These are phyloP conservation scores for Thamnophis elegans DNA, from an alignment of 2,797 vertebrate species.

Conservation along the genomic window DNA sequence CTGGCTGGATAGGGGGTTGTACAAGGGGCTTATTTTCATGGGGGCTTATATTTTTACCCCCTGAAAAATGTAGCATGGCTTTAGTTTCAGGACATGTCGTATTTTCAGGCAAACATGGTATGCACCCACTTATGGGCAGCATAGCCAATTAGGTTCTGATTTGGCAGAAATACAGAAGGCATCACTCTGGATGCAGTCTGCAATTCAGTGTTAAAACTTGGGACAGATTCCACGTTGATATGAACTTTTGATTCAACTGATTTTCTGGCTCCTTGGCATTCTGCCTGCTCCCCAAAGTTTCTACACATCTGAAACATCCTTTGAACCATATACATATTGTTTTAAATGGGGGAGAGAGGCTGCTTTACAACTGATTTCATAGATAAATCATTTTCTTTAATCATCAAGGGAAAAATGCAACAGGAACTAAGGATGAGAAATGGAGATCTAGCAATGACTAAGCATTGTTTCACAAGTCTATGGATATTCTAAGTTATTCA, in stretches of 20 bases:
- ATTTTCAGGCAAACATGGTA: no score
- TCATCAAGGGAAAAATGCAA: neutral
- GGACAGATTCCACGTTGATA: neutral
- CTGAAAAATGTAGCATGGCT: no score
- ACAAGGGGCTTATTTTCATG: no score
- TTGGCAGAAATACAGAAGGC: neutral
- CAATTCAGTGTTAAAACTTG: neutral
- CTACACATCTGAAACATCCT: neutral
- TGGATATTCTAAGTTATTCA: no score
- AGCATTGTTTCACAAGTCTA: neutral
- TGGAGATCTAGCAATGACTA: neutral
- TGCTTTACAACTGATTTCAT: neutral
- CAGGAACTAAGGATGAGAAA: neutral
- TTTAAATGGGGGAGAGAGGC: neutral
- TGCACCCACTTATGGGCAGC: neutral
- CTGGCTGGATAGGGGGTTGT: no score
- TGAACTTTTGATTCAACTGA: neutral
- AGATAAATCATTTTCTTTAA: neutral
- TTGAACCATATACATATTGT: neutral
- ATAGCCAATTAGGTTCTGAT: neutral
- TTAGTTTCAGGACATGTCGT: no score
- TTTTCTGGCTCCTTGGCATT: neutral
- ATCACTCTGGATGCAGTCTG: neutral
- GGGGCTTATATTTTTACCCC: no score
- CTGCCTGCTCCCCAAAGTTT: neutral